Base-by-base conservation (phyloP, 30 jellyfish, hydroid and myxozoan species). In the Clytia hemisphaerica region DNA sequence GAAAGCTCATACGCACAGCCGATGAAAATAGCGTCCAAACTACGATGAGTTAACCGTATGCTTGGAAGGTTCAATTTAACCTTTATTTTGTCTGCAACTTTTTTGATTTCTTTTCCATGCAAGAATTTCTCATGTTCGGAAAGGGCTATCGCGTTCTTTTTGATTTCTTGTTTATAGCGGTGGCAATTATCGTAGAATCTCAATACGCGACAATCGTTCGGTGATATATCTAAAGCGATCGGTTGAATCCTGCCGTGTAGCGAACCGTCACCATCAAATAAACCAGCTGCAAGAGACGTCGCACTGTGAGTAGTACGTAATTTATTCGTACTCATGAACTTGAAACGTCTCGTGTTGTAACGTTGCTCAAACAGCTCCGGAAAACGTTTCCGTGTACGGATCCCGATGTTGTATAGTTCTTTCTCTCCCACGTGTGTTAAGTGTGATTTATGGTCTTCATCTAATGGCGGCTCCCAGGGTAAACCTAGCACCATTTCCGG, bases 221-320 rank as follows among this genome's bases (percentile, higher is more conserved):
- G 93, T 15, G 35, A 59, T 25, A 76, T 70, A 18, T 45, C 66
- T 21, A 77, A 7, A 2, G 88, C 53, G 34, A 75, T 73, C 25
- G 95, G 93, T 47, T 84, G 95, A 37, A 31, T 31, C 40, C 61
- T 75, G 42, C 34, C 38, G 3, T 47, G 26, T 18, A 77, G 19
- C 25, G 31, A 70, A n/a, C 93, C 93, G 30, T 50, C 62, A 9
- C 88, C 88, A 51, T 84, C 95, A 22, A 76, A 73, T 32, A 69
- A 62, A 15, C 95, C 95, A 70, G 77, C 32, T 10, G 79, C 77
- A 63, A 76, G 67, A 12, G 95, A 83, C 71, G 47, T 40, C 18
- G 86, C 95, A 69, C 95, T 84, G 30, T 58, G 74, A 4, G 69
- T 63, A n/a, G 89, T 55, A 26, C 95, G 61, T 1, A 67, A 54